Evolutionary conservation across 2,113 vertebrate species (phyloP).

Genomic region (Austrofundulus limnaeus): DNA sequence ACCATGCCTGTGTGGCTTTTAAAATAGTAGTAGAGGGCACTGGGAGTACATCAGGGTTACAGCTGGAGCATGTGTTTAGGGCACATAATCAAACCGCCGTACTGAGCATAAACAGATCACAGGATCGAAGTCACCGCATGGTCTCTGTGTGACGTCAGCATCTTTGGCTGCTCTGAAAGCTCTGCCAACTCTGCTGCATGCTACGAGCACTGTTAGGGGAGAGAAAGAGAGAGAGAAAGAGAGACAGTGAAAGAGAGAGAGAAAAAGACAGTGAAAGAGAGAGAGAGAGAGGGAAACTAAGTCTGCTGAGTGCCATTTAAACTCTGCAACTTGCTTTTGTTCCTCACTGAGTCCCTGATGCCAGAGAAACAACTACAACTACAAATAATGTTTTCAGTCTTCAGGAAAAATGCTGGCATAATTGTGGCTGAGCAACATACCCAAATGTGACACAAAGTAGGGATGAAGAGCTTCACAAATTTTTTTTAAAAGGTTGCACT

Average conservation of each 20-base stretch:
- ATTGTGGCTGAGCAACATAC: not conserved
- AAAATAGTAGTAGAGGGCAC: conserved; percentile 35
- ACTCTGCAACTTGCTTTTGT: conserved; percentile 45
- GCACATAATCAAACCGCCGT: conserved; percentile 53
- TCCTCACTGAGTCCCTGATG: conserved; percentile 24
- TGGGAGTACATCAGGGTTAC: conserved; percentile 47
- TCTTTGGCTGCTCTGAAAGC: conserved; percentile 52
- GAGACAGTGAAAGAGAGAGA: no score
- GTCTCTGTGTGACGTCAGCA: conserved; percentile 67
- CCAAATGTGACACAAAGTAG: not conserved
- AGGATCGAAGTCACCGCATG: conserved; percentile 59
- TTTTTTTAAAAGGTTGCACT: not conserved
- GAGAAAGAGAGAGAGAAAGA: no score
- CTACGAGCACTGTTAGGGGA: conserved; percentile 12
- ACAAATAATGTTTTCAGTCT: not conserved
- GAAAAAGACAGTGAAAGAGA: no score
- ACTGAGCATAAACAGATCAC: conserved; percentile 68
- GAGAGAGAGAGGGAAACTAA: conserved; percentile 4
- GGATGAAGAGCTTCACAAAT: not conserved
- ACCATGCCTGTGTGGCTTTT: conserved; percentile 11
- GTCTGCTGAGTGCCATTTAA: conserved; percentile 38
- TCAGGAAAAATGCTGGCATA: not conserved
- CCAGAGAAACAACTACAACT: no score
- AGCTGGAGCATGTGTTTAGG: conserved; percentile 53
- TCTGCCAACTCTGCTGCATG: conserved; percentile 52